Conservation (phyloP, 2,888 invertebrate species). For the Cartodere bifasciata region DNA sequence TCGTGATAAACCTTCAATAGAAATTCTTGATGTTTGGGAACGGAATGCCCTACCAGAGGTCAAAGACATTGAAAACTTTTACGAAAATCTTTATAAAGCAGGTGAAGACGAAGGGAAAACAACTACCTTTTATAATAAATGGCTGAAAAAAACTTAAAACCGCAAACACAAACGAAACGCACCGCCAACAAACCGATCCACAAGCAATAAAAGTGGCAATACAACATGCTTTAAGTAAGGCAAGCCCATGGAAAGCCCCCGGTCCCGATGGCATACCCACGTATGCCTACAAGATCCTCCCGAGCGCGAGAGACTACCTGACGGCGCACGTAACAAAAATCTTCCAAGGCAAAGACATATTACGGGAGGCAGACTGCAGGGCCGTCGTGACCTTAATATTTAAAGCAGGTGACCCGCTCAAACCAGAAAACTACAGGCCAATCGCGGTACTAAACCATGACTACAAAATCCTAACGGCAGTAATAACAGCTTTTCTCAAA, state of each 20-base stretch:
- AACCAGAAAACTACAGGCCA: constrained; percentile 20
- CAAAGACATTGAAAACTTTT: too few relatives aligned
- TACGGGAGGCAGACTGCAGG: constrained; percentile 14
- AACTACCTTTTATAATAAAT: too few relatives aligned
- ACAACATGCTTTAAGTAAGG: neutral
- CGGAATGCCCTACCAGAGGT: too few relatives aligned
- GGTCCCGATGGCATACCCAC: constrained; percentile 12
- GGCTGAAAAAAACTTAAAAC: too few relatives aligned
- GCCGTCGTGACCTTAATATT: constrained; percentile 18
- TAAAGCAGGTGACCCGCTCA: constrained; percentile 18
- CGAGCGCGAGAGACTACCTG: constrained; percentile 9
- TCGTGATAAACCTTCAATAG: constrained; percentile 5
- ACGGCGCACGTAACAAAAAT: constrained; percentile 1
- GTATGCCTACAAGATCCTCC: constrained; percentile 10
- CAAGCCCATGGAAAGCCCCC: constrained; percentile 3
- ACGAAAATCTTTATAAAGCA: too few relatives aligned
- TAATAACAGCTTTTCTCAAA: constrained; percentile 12
- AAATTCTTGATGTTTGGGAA: too few relatives aligned
- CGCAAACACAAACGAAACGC: too few relatives aligned
- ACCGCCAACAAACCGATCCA: too few relatives aligned
- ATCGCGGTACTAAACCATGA: constrained; percentile 20
- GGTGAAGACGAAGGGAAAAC: too few relatives aligned
- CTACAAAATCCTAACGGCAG: constrained; percentile 19
- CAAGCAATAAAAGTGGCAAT: neutral
- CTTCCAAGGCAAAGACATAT: neutral